Evolutionary conservation across 2,113 vertebrate species (phyloP).

Genomic region (Rattus norvegicus): DNA sequence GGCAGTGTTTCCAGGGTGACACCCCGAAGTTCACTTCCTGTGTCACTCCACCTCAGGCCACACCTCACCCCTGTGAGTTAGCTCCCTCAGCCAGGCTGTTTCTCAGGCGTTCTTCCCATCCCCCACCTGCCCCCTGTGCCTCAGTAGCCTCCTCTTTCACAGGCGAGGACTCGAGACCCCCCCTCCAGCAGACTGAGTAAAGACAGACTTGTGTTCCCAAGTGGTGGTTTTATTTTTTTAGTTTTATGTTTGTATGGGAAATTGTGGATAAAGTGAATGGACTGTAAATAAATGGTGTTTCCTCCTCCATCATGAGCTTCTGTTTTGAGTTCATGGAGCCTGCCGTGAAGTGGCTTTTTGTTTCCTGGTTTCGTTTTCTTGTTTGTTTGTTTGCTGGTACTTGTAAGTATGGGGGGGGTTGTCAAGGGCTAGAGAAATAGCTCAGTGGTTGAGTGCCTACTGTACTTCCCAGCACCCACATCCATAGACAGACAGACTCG

Average conservation of each 20-base stretch:
- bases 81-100: conserved; percentile 63
- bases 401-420: background rate
- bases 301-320: conserved; percentile 61
- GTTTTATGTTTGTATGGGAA: conserved; percentile 81
- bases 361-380: background rate
- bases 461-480: background rate
- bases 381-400: background rate
- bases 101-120: conserved; percentile 64
- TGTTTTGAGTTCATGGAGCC: background rate
- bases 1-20: fast-evolving
- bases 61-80: background rate
- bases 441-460: background rate
- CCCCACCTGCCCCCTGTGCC: background rate
- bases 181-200: conserved; percentile 42
- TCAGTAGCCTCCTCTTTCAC: conserved; percentile 42
- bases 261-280: conserved; percentile 79
- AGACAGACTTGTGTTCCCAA: conserved; percentile 79
- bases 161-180: background rate
- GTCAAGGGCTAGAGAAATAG: background rate
- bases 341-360: background rate
- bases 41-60: conserved; percentile 58
- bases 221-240: conserved; percentile 84
- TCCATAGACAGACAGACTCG: background rate
- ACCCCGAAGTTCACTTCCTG: conserved; percentile 72
- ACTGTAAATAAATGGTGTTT: conserved; percentile 82